Base-by-base conservation (phyloP, 2,797 vertebrate genomes). In the Hydrophis major region DNA sequence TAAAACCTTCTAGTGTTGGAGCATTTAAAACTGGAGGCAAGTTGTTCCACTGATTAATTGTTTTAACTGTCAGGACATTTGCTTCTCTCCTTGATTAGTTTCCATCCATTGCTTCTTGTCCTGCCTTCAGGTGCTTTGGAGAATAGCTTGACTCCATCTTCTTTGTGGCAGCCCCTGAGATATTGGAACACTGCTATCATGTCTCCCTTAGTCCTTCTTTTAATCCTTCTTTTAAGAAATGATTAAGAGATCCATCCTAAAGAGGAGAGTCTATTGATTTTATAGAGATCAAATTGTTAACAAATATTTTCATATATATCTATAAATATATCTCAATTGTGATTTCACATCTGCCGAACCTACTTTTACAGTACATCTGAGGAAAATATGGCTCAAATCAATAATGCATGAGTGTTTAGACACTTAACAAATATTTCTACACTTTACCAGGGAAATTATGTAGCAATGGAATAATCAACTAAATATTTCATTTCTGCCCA, bases 401-500 rank as follows among this genome's bases (percentile, higher is more conserved):
- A 42, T 90, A 90, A 74, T 25, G 20, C 53, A 90, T 37, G 13
- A 83, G 13, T 59, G 56, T n/a, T 37, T 28, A 56, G 11, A 32
- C 20, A 55, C n/a, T 86, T 57, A 22, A 61, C 28, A 61, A 2
- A 6, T 20, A 91, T 86, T 12, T 5, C 37, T 25, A 86, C 53
- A 74, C 27, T 50, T 18, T 57, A 57, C 13, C 32, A 87, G 74
- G 63, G 28, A 12, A 95, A 95, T 96, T 94, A 78, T 16, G 37
- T 96, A 95, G 95, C 94, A 95, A 47, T 94, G 94, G 94, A 95
- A 78, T 96, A 8, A 53, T 94, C 94, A 93, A 93, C 92, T 95
- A 92, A 92, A 91, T 93, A 95, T 97, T 95, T 94, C 93, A 92
- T 56, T 86, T 92, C 92, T 91, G 95, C 95, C 95, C 95, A 92